A percentile compares a stretch with the other conserved stretches of the same genome.
Evolutionary conservation across 2,797 vertebrate genomes (phyloP).

Genomic region (Phylloscopus collybita): DNA sequence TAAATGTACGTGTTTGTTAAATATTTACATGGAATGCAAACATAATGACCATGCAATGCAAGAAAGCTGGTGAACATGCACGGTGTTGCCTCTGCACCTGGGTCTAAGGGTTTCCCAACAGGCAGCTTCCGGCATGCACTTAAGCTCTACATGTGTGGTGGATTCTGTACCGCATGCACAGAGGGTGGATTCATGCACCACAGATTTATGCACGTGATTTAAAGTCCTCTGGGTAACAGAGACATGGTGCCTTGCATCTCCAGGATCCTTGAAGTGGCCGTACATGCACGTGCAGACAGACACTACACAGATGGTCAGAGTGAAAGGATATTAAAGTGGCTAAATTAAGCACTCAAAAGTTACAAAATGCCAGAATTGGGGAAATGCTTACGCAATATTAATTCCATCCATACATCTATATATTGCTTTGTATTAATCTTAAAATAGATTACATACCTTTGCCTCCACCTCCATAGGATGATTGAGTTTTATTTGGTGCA

Average conservation of each 20-base stretch:
- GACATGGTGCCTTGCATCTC: neutral
- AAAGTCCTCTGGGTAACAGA: neutral
- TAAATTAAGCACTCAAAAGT: conserved; percentile 34
- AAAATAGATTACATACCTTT: neutral
- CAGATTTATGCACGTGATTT: neutral
- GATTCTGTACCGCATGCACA: neutral
- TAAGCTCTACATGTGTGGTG: neutral
- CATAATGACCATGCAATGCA: neutral
- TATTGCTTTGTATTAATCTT: conserved; percentile 25
- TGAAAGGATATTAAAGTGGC: conserved; percentile 38
- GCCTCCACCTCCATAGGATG: neutral
- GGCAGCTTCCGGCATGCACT: neutral
- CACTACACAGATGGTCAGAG: conserved; percentile 16
- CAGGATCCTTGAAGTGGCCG: neutral
- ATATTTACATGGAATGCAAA: neutral
- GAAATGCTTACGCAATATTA: conserved; percentile 11
- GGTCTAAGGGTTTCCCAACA: neutral
- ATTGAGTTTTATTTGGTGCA: neutral
- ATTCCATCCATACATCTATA: conserved; percentile 12
- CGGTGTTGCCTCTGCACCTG: neutral
- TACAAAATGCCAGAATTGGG: conserved; percentile 17
- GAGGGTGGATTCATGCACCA: accelerated
- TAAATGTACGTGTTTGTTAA: neutral
- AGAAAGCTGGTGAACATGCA: neutral
- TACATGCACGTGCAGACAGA: neutral